phyloP scores from a whole-genome alignment of 1,140 invertebrate genomes.

The Ridgeia piscesae region DNA sequence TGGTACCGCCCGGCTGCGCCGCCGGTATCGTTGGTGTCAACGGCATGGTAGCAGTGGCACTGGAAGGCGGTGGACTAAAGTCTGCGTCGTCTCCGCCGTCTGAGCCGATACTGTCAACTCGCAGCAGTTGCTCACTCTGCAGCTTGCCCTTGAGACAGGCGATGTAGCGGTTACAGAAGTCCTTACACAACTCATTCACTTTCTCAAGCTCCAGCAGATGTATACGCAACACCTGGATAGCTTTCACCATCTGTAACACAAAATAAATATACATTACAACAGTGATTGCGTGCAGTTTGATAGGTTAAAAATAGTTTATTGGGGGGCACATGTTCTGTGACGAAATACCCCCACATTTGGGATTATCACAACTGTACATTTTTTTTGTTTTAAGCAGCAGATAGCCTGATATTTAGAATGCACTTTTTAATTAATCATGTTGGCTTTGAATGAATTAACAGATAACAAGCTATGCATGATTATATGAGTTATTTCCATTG shows the following conservation, averaged over 20 bases:
- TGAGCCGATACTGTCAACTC: slow-evolving; percentile 31
- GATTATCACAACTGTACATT: too few relatives aligned
- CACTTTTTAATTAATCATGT: too few relatives aligned
- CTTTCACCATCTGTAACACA: slow-evolving; percentile 53
- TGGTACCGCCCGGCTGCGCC: background rate
- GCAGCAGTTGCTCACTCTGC: slow-evolving; percentile 52
- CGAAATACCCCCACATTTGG: too few relatives aligned
- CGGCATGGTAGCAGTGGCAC: background rate
- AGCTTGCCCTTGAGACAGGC: slow-evolving; percentile 54
- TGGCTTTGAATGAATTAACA: too few relatives aligned
- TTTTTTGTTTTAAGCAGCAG: too few relatives aligned
- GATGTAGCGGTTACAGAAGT: slow-evolving; percentile 58
- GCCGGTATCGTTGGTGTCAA: background rate
- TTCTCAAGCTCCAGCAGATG: slow-evolving; percentile 58
- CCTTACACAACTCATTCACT: slow-evolving; percentile 58
- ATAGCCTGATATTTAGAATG: too few relatives aligned
- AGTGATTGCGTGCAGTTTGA: too few relatives aligned
- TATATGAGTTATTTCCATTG: too few relatives aligned
- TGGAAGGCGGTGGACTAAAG: background rate
- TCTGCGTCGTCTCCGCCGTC: background rate
- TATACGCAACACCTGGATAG: slow-evolving; percentile 57
- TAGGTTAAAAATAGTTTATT: too few relatives aligned
- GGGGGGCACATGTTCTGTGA: too few relatives aligned
- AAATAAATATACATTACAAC: background rate
- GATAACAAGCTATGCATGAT: too few relatives aligned